Conservation (phyloP, 2,888 invertebrate species). For the Chelonus formosanus region DNA sequence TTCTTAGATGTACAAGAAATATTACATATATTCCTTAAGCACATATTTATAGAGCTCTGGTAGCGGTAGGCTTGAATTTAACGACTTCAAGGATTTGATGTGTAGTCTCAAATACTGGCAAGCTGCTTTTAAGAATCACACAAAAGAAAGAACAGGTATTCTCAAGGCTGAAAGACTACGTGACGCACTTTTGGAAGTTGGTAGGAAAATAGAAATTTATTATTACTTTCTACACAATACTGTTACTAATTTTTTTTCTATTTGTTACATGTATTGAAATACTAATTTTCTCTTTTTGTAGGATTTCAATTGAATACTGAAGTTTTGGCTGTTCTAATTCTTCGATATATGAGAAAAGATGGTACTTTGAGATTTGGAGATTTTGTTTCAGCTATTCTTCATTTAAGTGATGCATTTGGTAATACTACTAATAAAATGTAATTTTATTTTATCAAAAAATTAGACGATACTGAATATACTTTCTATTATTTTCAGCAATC, state of each 20-base stretch:
- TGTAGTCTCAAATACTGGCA: slow-evolving; percentile 93
- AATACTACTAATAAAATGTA: slow-evolving; percentile 59
- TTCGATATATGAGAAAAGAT: slow-evolving; percentile 91
- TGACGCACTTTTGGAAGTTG: slow-evolving; percentile 86
- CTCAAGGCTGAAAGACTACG: slow-evolving; percentile 84
- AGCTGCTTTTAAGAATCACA: slow-evolving; percentile 87
- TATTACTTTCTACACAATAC: not conserved
- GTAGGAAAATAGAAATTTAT: slow-evolving; percentile 57
- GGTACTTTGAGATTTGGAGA: slow-evolving; percentile 91
- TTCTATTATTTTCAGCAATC: slow-evolving; percentile 67
- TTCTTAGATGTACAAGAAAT: too few species aligned
- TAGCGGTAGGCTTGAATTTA: slow-evolving; percentile 82
- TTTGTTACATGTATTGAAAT: slow-evolving; percentile 6
- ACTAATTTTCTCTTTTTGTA: slow-evolving; percentile 46
- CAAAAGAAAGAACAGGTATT: slow-evolving; percentile 90
- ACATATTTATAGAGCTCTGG: slow-evolving; percentile 71
- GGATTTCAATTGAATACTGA: slow-evolving; percentile 87
- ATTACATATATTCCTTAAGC: too few species aligned
- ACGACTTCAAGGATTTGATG: slow-evolving; percentile 90
- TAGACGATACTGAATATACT: not conserved
- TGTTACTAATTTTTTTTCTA: not conserved
- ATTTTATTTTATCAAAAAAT: not conserved
- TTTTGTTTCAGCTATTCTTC: slow-evolving; percentile 89
- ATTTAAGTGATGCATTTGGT: slow-evolving; percentile 89
- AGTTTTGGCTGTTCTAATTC: slow-evolving; percentile 81